Conservation (phyloP, 2,797 vertebrate species). For the Spea hammondii region DNA sequence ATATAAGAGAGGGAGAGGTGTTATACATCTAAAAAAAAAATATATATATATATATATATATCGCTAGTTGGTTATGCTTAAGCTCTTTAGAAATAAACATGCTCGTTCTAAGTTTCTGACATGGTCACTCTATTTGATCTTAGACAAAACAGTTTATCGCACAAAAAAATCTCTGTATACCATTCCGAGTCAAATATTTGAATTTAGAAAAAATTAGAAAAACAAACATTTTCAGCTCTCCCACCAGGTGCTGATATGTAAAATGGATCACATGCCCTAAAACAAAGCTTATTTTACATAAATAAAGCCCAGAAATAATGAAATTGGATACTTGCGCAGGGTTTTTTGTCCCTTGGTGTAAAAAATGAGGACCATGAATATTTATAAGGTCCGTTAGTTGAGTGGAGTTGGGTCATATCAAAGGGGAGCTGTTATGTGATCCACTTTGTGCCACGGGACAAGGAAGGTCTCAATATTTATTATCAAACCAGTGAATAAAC, state of each 20-base stretch:
- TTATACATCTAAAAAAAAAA: no score
- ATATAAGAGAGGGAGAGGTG: no score
- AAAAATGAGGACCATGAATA: constrained; percentile 16
- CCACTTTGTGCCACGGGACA: constrained; percentile 25
- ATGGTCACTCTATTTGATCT: neutral
- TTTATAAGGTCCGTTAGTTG: constrained; percentile 30
- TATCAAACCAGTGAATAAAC: constrained; percentile 27
- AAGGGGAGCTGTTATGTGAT: constrained; percentile 14
- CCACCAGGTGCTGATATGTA: constrained; percentile 6
- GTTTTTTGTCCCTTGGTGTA: constrained; percentile 4
- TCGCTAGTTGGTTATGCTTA: no score
- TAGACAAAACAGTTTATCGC: constrained; percentile 4
- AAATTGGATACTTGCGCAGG: constrained; percentile 12
- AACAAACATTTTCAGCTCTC: constrained; percentile 10
- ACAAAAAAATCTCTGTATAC: neutral
- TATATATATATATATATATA: no score
- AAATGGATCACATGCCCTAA: neutral
- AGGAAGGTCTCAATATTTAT: constrained; percentile 23
- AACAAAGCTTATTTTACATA: constrained; percentile 23
- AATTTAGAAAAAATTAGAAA: constrained; percentile 17
- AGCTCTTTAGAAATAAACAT: no score
- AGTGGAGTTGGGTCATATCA: constrained; percentile 5
- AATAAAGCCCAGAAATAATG: constrained; percentile 28
- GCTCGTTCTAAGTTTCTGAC: no score
- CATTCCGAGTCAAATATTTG: constrained; percentile 2